Percentiles rank a stretch among this genome's conserved stretches.
Evolutionary conservation across 2,888 invertebrate species (phyloP).

Genomic region (Schizaphis graminum): DNA sequence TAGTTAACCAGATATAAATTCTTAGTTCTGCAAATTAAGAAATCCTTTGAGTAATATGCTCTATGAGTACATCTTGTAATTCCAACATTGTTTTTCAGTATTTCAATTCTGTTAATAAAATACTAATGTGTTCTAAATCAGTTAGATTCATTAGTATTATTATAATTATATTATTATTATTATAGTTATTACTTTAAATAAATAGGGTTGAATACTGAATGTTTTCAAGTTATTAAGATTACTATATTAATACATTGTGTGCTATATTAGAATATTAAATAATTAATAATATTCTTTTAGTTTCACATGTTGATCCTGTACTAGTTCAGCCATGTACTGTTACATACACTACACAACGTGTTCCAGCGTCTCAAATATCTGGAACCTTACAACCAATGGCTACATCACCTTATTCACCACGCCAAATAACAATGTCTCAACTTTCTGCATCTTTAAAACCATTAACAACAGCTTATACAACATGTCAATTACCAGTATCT

Average conservation of each 20-base stretch:
- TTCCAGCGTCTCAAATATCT: neutral
- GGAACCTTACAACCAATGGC: constrained; percentile 7
- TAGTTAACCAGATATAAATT: neutral
- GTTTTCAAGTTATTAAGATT: neutral
- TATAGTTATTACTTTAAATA: neutral
- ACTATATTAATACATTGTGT: neutral
- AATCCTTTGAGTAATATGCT: too few species aligned
- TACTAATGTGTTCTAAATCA: neutral
- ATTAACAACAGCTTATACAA: neutral
- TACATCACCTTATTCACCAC: neutral
- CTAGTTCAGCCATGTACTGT: constrained; percentile 2
- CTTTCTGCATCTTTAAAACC: neutral
- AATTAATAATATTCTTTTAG: constrained; percentile 9
- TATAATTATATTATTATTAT: neutral
- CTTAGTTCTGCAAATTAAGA: too few species aligned
- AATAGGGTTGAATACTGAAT: neutral
- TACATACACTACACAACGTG: neutral
- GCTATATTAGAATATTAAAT: neutral
- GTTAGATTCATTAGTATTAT: neutral
- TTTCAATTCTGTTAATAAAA: neutral
- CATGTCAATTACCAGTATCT: neutral
- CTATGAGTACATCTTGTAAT: neutral
- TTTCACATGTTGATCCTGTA: neutral
- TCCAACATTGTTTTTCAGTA: neutral
- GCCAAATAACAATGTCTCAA: neutral